Evolutionary conservation across 35 echinoderm and acorn worm species (phyloP), one percentile per base, ranked within the genome.

Genomic region (Apostichopus japonicus): DNA sequence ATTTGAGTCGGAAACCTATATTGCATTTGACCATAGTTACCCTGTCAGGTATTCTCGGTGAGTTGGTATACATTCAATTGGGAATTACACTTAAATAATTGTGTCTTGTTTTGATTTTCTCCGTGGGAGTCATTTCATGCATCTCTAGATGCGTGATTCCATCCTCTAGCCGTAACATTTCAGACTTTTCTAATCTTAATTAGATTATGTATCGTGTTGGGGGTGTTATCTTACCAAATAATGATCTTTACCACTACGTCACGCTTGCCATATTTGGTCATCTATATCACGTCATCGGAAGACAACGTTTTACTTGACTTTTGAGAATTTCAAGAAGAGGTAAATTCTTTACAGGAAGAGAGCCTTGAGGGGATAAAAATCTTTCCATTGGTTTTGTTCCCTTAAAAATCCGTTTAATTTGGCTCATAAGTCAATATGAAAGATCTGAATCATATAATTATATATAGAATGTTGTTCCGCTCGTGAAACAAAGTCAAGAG

Each of bases 261-360:
- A 75, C 71, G 22, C 71, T 75, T 75, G 71, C 71, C 71, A 75
- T 75, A 75, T 75, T 75, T 75, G 71, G 71, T 75, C 71, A 75
- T 23, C 71, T 75, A 21, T 75, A 75, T 75, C n/a, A 75, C 71
- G 71, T 75, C 71, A 75, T 75, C n/a, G 14, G n/a, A 75, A 75
- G 11, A 13, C 57, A 75, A n/a, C 6, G 15, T 75, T 75, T 75
- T n/a, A n/a, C 71, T 19, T 75, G 7, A 23, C 71, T 75, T 14
- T 19, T 19, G 7, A 75, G 33, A 75, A 19, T 19, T 21, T 75
- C 17, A 75, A 75, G 15, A 75, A 75, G 71, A 75, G 11, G 17
- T 75, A 75, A 75, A 21, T 23, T 21, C 16, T 14, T 75, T 21
- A 75, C 71, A 75, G 71, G 71, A 75, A 75, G 71, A 7, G 15